phyloP scores from a whole-genome alignment of 2,797 vertebrate genomes.

The Sebastes trivittatus region DNA sequence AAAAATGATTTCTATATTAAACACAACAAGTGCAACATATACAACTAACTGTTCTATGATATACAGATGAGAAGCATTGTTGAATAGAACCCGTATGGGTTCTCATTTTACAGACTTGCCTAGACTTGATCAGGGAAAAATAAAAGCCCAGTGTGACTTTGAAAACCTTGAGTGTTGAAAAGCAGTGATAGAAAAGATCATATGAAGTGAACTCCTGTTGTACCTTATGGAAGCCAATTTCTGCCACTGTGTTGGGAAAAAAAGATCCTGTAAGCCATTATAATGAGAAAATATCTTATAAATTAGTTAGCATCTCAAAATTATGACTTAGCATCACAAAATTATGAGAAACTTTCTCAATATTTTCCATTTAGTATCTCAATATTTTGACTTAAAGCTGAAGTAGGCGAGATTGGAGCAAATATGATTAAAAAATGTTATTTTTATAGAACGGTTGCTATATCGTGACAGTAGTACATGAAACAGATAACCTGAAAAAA shows the following conservation, averaged over 20 bases:
- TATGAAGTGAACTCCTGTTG: not conserved
- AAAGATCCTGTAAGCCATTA: too few relatives aligned
- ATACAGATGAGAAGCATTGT: not conserved
- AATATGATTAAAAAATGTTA: too few relatives aligned
- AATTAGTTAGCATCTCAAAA: too few relatives aligned
- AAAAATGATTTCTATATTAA: conserved; percentile 27
- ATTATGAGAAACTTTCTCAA: not conserved
- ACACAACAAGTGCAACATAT: not conserved
- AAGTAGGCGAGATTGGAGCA: too few relatives aligned
- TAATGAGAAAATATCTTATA: too few relatives aligned
- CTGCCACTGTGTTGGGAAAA: too few relatives aligned
- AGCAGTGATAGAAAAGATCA: conserved; percentile 17
- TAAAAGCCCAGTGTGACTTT: conserved; percentile 11
- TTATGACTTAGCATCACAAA: too few relatives aligned
- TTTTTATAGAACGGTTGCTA: too few relatives aligned
- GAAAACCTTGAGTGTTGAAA: conserved; percentile 23
- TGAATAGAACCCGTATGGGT: not conserved
- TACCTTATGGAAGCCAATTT: not conserved
- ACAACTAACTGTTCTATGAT: not conserved
- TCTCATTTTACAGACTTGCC: conserved; percentile 19
- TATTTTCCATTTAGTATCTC: not conserved
- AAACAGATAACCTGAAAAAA: too few relatives aligned
- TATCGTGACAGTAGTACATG: too few relatives aligned
- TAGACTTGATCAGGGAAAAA: conserved; percentile 28
- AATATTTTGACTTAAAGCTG: not conserved